Evolutionary conservation across 2,888 invertebrate genomes (phyloP).

Genomic region (Axea sp.): DNA sequence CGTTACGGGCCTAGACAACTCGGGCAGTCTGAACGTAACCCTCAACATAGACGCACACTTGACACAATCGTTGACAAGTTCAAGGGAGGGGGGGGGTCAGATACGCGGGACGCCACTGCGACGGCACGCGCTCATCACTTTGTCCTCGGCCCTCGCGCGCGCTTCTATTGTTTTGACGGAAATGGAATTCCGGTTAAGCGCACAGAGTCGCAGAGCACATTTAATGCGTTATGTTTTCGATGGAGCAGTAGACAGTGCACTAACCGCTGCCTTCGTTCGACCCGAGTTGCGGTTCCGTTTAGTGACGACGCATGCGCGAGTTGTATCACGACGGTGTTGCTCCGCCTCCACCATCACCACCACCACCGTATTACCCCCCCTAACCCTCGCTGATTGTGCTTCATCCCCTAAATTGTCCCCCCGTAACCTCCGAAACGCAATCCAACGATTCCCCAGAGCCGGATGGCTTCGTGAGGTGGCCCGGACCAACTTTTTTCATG

Average conservation of each 20-base stretch:
- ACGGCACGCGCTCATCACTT: constrained; percentile 17
- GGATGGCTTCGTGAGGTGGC: constrained; percentile 49
- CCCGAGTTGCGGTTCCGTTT: constrained; percentile 74
- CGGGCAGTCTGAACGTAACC: constrained; percentile 56
- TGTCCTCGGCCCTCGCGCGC: constrained; percentile 51
- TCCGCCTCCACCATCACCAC: constrained; percentile 66
- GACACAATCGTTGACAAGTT: constrained; percentile 55
- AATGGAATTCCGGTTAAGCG: constrained; percentile 32
- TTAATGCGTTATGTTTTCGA: constrained; percentile 68
- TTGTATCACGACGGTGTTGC: constrained; percentile 68
- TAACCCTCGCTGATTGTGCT: constrained; percentile 67
- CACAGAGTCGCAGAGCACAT: constrained; percentile 48
- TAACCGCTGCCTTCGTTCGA: constrained; percentile 76
- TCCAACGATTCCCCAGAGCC: constrained; percentile 59
- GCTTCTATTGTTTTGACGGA: constrained; percentile 43
- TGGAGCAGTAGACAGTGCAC: constrained; percentile 77
- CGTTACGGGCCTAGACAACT: constrained; percentile 22
- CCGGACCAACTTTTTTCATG: constrained; percentile 50
- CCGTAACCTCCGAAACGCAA: constrained; percentile 66
- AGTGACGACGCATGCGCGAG: constrained; percentile 74
- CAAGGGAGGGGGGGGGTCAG: constrained; percentile 32
- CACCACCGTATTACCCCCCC: constrained; percentile 57
- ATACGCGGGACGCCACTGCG: constrained; percentile 6
- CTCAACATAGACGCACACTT: constrained; percentile 44
- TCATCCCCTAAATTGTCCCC: constrained; percentile 76